phyloP scores from a whole-genome alignment of 1,140 invertebrate species.

The Drosophila tropicalis region DNA sequence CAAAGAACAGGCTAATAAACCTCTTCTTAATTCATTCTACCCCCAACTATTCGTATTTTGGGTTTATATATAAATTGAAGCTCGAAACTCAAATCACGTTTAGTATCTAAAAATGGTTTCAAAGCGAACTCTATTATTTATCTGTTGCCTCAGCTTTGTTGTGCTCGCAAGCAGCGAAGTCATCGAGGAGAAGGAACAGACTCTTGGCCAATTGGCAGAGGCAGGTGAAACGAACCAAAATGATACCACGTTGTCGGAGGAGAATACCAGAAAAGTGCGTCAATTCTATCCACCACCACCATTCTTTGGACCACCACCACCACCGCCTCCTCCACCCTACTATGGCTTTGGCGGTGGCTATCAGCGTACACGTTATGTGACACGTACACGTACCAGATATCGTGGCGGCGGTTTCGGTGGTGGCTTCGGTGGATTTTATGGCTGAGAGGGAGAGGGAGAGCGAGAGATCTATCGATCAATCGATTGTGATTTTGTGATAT shows the following conservation, averaged over 20 bases:
- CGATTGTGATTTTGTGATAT: constrained; percentile 54
- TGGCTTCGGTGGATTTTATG: constrained; percentile 70
- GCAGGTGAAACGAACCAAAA: constrained; percentile 41
- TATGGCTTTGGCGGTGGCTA: constrained; percentile 59
- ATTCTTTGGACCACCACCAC: constrained; percentile 62
- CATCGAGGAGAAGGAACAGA: constrained; percentile 16
- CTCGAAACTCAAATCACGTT: constrained; percentile 3
- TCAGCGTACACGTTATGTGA: constrained; percentile 66
- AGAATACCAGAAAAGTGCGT: constrained; percentile 57
- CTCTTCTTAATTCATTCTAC: constrained; percentile 18
- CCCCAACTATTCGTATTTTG: constrained; percentile 30
- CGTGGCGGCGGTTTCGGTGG: constrained; percentile 55
- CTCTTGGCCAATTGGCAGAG: constrained; percentile 17
- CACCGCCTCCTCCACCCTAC: constrained; percentile 56
- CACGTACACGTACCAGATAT: constrained; percentile 68
- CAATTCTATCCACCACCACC: constrained; percentile 66
- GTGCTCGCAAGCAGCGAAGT: background rate
- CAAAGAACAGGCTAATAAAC: constrained; percentile 56
- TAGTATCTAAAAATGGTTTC: constrained; percentile 50
- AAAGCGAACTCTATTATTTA: constrained; percentile 19
- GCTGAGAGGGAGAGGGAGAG: constrained; percentile 35
- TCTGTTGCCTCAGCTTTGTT: constrained; percentile 27
- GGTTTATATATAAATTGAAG: constrained; percentile 59
- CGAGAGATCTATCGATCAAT: constrained; percentile 7
- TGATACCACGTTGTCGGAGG: constrained; percentile 32